Conservation (phyloP, 2,797 vertebrate species). For the Liasis olivaceus region DNA sequence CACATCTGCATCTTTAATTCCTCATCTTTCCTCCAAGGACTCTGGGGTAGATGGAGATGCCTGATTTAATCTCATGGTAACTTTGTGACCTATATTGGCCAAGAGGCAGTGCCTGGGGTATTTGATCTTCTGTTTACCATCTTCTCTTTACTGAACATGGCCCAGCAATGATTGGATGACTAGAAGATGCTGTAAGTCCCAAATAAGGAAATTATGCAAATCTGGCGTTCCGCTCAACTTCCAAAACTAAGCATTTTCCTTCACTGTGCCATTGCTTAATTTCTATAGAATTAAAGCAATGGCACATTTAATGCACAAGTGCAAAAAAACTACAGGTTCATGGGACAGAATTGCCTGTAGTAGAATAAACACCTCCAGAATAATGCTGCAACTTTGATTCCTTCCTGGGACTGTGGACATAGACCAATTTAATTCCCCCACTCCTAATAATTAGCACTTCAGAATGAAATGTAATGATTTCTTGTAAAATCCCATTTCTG, state of each 20-base stretch:
- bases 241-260: not conserved
- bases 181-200: not conserved
- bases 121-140: not conserved
- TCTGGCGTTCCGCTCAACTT: not conserved
- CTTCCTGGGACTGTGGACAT: not conserved
- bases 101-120: too few relatives aligned
- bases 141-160: not conserved
- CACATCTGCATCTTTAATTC: not conserved
- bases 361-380: not conserved
- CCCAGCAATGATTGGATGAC: not conserved
- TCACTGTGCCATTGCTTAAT: not conserved
- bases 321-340: not conserved
- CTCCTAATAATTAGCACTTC: slow-evolving; percentile 34
- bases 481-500: slow-evolving; percentile 50
- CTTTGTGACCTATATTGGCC: too few relatives aligned
- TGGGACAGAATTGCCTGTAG: not conserved
- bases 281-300: not conserved
- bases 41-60: too few relatives aligned
- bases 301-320: not conserved
- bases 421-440: slow-evolving; percentile 11
- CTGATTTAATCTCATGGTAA: too few relatives aligned
- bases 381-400: not conserved
- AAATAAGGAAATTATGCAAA: not conserved
- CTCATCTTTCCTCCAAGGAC: too few relatives aligned
- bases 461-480: slow-evolving; percentile 53